A percentile compares a stretch with the other conserved stretches of the same genome.
Evolutionary conservation across 1,140 invertebrate genomes (phyloP).

Genomic region (Ylistrum balloti): DNA sequence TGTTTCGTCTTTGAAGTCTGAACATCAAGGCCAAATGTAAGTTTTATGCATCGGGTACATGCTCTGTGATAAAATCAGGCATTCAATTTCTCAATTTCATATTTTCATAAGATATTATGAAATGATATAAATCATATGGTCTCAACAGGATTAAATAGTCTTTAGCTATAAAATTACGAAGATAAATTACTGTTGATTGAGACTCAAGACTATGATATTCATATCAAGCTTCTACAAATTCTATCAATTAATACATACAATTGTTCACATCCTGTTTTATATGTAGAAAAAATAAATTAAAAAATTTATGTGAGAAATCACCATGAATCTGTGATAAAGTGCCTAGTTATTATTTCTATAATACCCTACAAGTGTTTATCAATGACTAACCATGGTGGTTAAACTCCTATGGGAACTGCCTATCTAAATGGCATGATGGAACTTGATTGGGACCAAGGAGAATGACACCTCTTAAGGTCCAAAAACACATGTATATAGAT

Average conservation of each 20-base stretch:
- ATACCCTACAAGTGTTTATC: neutral
- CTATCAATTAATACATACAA: neutral
- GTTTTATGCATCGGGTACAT: neutral
- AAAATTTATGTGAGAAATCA: neutral
- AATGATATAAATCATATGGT: neutral
- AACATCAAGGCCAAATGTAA: neutral
- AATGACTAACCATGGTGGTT: neutral
- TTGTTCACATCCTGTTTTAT: too few species aligned
- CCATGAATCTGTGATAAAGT: neutral
- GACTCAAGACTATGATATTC: neutral
- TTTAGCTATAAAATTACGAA: neutral
- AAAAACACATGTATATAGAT: neutral
- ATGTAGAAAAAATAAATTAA: neutral
- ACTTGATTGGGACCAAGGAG: neutral
- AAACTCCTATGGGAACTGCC: neutral
- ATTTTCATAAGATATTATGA: neutral
- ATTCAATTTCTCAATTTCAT: neutral
- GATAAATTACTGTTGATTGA: neutral
- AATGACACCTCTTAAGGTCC: neutral
- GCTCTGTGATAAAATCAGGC: neutral
- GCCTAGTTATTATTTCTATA: neutral
- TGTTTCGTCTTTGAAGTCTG: neutral
- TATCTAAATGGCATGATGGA: neutral
- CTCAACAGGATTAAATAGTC: neutral
- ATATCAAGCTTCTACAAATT: neutral